Base-by-base conservation (phyloP, 1,140 invertebrate genomes). In the Metaphire vulgaris region DNA sequence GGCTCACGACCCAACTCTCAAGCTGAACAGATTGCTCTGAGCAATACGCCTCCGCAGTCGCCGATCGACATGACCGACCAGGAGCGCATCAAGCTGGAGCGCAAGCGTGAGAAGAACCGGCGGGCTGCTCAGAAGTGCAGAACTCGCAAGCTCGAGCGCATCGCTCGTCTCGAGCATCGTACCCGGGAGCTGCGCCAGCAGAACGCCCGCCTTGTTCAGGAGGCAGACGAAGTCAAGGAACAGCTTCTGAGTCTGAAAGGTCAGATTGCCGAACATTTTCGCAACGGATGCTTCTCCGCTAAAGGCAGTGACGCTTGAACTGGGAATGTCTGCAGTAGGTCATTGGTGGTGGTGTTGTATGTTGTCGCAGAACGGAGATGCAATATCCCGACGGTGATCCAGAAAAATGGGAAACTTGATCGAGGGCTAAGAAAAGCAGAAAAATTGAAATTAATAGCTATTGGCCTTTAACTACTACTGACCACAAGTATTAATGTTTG, bases 71-170 rank as follows among this genome's bases (percentile, higher is more conserved):
- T 98, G 95, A 95, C 95, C 83, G 90, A 90, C 64, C 96, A 98
- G 84, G 96, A 98, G 85, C 90, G 90, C 80, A 95, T 97, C 79
- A 99, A 99, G 85, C 84, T 98, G 34, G 97, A 99, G 84, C 89
- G 96, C 28, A 99, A 99, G 85, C 85, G 96, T 29, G 93, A 96
- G 80, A 89, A 97, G 74, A 99, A 99, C 87, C 89, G 97, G 75
- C 90, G 98, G n/a, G 97, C 97, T 2, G 97, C 97, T 0, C 94
- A 94, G 41, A 99, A 99, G 83, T 99, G 97, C 85, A 89, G 97
- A 76, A 91, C 92, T 79, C 89, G 95, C 73, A 99, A 99, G 86
- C 88, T 98, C 29, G 96, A 99, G 85, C 89, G 95, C 69, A 99
- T 99, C 79, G 92, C 94, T 1, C 91, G 92, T 82, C 88, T 99